These are phyloP conservation scores for Coenobita brevimanus DNA, from an alignment of 1,140 invertebrate species.

Conservation along the genomic window DNA sequence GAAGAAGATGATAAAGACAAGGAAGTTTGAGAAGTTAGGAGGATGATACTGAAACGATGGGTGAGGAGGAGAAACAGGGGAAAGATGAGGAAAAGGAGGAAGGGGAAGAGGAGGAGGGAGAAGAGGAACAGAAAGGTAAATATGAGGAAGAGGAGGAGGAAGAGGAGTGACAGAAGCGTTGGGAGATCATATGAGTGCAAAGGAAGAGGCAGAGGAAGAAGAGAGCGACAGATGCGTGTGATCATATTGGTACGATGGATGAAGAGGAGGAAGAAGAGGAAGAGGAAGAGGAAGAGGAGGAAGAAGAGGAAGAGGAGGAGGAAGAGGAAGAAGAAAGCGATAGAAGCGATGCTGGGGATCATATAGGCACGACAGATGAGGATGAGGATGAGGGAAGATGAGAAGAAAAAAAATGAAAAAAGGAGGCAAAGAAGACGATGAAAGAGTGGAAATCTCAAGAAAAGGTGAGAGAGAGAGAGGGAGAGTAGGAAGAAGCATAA, in stretches of 20 bases:
- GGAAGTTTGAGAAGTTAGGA: neutral
- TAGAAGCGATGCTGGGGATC: too few species aligned
- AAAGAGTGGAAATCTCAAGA: neutral
- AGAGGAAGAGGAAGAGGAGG: neutral
- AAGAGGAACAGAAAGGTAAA: neutral
- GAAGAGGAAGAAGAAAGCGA: neutral
- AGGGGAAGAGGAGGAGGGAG: neutral
- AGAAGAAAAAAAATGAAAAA: neutral
- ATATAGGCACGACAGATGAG: neutral
- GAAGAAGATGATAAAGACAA: neutral
- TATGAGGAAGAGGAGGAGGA: neutral
- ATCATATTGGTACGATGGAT: too few species aligned
- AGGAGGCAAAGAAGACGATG: neutral
- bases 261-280: neutral
- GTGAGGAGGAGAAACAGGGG: neutral
- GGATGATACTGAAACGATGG: too few species aligned
- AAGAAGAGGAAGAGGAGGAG: neutral
- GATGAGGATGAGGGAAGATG: neutral
- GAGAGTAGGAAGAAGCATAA: neutral
- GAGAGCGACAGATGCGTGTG: too few species aligned
- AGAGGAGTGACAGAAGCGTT: neutral
- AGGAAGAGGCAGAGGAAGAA: neutral
- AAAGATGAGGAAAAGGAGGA: neutral
- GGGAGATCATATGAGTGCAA: neutral
- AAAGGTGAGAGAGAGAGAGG: neutral